Evolutionary conservation across 2,888 invertebrate genomes (phyloP).

Genomic region (Plagodis dolabraria): DNA sequence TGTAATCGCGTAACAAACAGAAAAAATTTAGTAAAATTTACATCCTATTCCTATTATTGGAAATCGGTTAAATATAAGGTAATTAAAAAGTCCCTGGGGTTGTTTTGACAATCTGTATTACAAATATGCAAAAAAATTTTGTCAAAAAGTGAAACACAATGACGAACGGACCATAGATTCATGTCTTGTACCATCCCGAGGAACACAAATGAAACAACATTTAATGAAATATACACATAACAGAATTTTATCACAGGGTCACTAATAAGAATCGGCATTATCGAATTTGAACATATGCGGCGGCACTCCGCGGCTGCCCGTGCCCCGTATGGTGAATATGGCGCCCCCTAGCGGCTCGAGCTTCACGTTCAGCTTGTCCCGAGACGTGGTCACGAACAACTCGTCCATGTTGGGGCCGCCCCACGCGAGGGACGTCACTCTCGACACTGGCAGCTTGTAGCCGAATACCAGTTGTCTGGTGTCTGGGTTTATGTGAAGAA

Average conservation of each 20-base stretch:
- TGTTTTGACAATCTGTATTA: no score
- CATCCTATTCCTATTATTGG: no score
- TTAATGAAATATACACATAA: no score
- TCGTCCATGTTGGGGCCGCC: slow-evolving; percentile 87
- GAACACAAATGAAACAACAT: no score
- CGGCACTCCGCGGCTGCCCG: slow-evolving; percentile 59
- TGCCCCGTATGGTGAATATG: slow-evolving; percentile 64
- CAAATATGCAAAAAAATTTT: no score
- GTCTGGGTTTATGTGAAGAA: slow-evolving; percentile 83
- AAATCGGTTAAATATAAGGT: no score
- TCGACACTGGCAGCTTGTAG: slow-evolving; percentile 83
- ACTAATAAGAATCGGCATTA: slow-evolving; percentile 63
- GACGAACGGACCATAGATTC: no score
- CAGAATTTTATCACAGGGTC: slow-evolving; percentile 25
- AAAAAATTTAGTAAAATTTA: no score
- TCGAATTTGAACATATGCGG: slow-evolving; percentile 55
- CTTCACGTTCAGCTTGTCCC: slow-evolving; percentile 35
- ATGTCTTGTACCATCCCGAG: no score
- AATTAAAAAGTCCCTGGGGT: no score
- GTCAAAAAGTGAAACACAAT: no score
- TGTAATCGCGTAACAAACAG: no score
- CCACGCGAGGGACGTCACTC: slow-evolving; percentile 87
- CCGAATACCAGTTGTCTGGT: slow-evolving; percentile 69
- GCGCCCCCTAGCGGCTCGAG: slow-evolving; percentile 65
- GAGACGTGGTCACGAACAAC: slow-evolving; percentile 86